Conservation (phyloP, 2,797 vertebrate genomes). For the Poecile montanus region DNA sequence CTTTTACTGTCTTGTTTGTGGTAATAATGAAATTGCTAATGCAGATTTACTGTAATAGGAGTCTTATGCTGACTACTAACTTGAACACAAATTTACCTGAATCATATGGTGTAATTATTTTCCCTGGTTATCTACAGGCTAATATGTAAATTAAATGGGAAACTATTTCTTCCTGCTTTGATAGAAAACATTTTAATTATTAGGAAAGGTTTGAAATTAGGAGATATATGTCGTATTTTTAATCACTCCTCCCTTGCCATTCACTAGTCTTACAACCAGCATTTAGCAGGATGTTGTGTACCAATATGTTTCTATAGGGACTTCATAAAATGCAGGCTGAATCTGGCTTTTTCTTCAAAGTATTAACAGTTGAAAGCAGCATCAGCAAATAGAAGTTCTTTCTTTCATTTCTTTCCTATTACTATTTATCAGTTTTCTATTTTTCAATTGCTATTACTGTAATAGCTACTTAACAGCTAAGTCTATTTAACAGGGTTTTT, state of each 20-base stretch:
- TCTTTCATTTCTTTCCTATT: neutral
- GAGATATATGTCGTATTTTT: neutral
- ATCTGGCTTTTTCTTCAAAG: neutral
- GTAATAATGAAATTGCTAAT: neutral
- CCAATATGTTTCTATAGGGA: neutral
- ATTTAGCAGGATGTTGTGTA: neutral
- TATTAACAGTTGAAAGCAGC: neutral
- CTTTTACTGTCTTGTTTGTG: neutral
- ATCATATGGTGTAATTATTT: neutral
- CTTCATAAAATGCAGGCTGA: neutral
- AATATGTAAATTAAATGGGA: neutral
- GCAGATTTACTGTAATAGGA: neutral
- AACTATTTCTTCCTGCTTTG: neutral
- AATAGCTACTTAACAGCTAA: neutral
- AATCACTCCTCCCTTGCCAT: neutral
- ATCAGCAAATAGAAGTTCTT: neutral
- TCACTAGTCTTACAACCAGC: neutral
- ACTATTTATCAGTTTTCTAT: neutral
- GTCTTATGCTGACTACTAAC: neutral
- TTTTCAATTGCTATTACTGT: neutral
- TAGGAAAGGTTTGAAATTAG: neutral
- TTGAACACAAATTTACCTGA: neutral
- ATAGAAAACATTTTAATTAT: neutral
- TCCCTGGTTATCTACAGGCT: neutral
- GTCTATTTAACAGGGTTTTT: neutral